Evolutionary conservation across 2,888 invertebrate species (phyloP), one percentile per base, ranked within the genome.

Genomic region (Cancer borealis): DNA sequence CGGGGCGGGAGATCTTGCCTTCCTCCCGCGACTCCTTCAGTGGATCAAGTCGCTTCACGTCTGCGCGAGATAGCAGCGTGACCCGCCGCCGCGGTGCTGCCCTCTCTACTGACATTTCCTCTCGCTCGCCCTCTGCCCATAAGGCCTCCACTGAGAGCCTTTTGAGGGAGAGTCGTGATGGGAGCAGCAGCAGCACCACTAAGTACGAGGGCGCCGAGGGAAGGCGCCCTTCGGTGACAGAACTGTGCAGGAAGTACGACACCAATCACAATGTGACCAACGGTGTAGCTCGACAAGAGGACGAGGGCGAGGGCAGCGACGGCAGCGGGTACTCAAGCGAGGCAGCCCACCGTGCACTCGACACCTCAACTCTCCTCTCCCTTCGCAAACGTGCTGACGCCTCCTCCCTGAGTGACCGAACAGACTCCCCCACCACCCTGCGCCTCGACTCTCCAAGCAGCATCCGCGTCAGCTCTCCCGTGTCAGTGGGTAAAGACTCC

Each of bases 181-280:
- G 89, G 26, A 88, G 89, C 49, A 91, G 90, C 39, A 89, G 84
- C 91, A 92, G 79, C 92, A 88, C n/a, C 93, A 89, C 49, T 88
- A 92, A 90, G 49, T 39, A 93, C 30, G 90, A 54, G 17, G 49
- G 46, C 66, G 30, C 49, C 30, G 95, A 93, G 54, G 94, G 93
- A 14, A 88, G 92, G 79, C 79, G 93, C 73, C 95, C 90, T 10
- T 95, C 95, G 49, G 95, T 95, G 60, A 93, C 93, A 30, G 95
- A 95, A 45, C 91, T 95, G 47, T 92, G 95, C 54, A 87, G 95
- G n/a, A 95, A 95, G 39, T 95, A 95, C 88, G 95, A 95, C 79
- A 30, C 95, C n/a, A 95, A 95, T 73, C 95, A 93, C 46, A 95
- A 93, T 84, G 92, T 93, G 49, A 93, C 93, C 47, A 92, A 93